These are phyloP conservation scores for Eulithis testata DNA, from an alignment of 2,888 invertebrate genomes.

Conservation along the genomic window DNA sequence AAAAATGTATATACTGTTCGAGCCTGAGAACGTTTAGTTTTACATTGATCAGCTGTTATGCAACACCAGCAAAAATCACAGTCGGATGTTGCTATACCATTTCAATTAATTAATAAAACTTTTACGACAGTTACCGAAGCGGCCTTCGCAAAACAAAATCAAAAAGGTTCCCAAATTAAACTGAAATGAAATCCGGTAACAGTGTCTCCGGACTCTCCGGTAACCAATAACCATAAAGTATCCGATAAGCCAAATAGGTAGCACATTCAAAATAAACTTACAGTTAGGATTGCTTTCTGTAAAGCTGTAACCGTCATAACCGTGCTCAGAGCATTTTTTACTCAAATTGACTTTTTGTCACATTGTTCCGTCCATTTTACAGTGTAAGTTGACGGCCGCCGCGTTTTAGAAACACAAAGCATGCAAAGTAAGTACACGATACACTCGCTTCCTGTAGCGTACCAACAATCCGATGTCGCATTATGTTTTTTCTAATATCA, in stretches of 20 bases:
- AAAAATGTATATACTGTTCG: not conserved
- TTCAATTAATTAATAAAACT: not conserved
- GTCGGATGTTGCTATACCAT: not conserved
- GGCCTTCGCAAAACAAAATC: slow-evolving; percentile 6
- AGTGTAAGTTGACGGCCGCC: not conserved
- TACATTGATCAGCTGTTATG: not conserved
- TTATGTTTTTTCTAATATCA: slow-evolving; percentile 46
- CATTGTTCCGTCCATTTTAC: not conserved
- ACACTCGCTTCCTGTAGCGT: slow-evolving; percentile 33
- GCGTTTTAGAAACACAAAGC: not conserved
- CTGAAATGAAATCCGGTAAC: slow-evolving; percentile 1
- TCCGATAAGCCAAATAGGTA: slow-evolving; percentile 21
- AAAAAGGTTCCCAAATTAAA: slow-evolving; percentile 9
- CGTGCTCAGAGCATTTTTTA: no score
- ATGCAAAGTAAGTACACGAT: slow-evolving; percentile 13
- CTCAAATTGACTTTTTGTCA: not conserved
- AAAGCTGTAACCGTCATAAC: not conserved
- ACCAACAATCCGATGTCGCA: slow-evolving; percentile 29
- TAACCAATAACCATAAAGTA: slow-evolving; percentile 20
- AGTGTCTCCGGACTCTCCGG: not conserved
- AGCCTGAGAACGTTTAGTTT: slow-evolving; percentile 5
- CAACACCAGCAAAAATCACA: slow-evolving; percentile 2
- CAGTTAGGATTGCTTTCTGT: slow-evolving; percentile 13
- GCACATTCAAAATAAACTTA: slow-evolving; percentile 19
- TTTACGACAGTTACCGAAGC: slow-evolving; percentile 1